Evolutionary conservation across 2,888 invertebrate species (phyloP), one percentile per base, ranked within the genome.

Genomic region (Drosophila ezoana): DNA sequence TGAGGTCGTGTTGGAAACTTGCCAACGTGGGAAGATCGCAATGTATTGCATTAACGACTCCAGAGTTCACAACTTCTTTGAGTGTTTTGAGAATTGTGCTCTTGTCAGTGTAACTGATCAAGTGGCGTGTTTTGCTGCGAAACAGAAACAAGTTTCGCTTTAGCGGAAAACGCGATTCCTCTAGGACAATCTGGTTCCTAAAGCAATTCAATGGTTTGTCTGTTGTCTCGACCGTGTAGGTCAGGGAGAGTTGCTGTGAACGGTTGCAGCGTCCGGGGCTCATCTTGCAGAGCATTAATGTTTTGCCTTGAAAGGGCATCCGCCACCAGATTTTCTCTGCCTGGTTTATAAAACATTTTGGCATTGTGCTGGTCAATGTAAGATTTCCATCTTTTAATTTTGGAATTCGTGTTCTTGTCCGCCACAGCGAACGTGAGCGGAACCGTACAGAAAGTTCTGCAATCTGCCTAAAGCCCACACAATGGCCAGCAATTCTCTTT

Each of bases 401-500:
- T 38, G 2, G 38, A 5, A 38, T 20, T 20, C 18, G 20, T 43
- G 18, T 43, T 43, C 13, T 43, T 43, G 43, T 43, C 43, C 4
- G 18, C 4, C 10, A 20, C 43, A 4, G 43, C 20, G 13, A 43
- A 43, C 13, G 44, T 28, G 23, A 44, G 23, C 6, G 44, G 44
- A 44, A 20, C 44, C 44, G 13, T 44, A 28, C 20, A 44, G 23
- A 20, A 23, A 44, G 40, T 40, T 40, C 14, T 40, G 44, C 33
- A 48, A 5, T 48, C 11, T 48, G 32, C 48, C 48, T 18, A 48
- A 35, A 32, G 48, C 48, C 33, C 33, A 48, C 33, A 33, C 18
- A 33, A 44, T 28, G 13, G 44, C 44, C 20, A 44, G 23, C 44
- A 44, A 28, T 43, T 43, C 41, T 43, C 41, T 43, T 43, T 43